Evolutionary conservation across 2,113 vertebrate species (phyloP).

Genomic region (Syngnathus scovelli): DNA sequence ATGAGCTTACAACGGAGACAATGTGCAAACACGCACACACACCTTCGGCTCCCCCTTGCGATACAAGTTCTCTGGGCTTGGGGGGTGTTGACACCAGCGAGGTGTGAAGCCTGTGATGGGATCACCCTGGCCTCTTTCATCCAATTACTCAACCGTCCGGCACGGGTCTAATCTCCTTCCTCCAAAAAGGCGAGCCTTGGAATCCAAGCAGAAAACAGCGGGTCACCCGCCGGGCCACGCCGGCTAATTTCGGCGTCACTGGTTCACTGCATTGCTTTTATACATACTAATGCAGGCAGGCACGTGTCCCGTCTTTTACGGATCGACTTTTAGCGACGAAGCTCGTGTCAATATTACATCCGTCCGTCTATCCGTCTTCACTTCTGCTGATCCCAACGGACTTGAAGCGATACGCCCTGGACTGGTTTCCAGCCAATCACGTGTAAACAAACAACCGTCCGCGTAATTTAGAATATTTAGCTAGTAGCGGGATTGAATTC

Average conservation of each 20-base stretch:
- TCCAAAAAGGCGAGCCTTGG: slow-evolving; percentile 46
- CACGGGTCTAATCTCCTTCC: slow-evolving; percentile 54
- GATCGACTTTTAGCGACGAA: too few relatives aligned
- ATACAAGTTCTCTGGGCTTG: slow-evolving; percentile 38
- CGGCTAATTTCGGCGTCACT: slow-evolving; percentile 52
- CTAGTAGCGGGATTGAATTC: not conserved
- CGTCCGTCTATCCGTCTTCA: too few relatives aligned
- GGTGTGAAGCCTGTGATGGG: slow-evolving; percentile 62
- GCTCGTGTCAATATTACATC: too few relatives aligned
- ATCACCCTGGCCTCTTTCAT: slow-evolving; percentile 51
- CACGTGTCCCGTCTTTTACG: not conserved
- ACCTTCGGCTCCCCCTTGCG: slow-evolving; percentile 3
- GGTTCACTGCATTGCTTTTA: slow-evolving; percentile 42
- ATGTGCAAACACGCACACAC: slow-evolving; percentile 3
- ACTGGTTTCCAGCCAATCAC: too few relatives aligned
- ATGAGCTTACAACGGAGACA: not conserved
- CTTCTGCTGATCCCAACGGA: too few relatives aligned
- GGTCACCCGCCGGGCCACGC: slow-evolving; percentile 44
- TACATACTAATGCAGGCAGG: slow-evolving; percentile 50
- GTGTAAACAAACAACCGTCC: too few relatives aligned
- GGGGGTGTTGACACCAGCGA: slow-evolving; percentile 17
- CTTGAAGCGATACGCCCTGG: too few relatives aligned
- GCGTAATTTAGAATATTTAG: not conserved
- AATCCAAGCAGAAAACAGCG: slow-evolving; percentile 64
- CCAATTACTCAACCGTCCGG: slow-evolving; percentile 60